Evolutionary conservation across 92 coral and sea anemone genomes (phyloP), one percentile per base, ranked within the genome.

Genomic region (Anthopleura xanthogrammica): DNA sequence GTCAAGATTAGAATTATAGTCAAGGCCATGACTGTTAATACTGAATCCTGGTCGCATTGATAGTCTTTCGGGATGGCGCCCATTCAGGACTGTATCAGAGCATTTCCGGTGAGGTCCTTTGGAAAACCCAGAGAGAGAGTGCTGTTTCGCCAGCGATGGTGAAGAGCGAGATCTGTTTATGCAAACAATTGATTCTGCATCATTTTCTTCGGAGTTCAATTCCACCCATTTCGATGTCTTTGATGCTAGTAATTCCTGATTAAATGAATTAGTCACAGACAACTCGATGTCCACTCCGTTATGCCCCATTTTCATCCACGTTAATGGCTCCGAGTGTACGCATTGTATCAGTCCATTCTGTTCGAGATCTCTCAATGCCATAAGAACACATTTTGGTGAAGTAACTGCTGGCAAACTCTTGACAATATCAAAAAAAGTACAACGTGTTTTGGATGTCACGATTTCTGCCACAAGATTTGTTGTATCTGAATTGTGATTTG

Each of bases 401-500:
- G 83, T 80, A 62, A 80, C 83, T 7, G 83, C 83, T 12, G 74
- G 75, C 36, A 80, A 39, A 42, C 75, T 60, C 22, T 80, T 80
- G 19, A 41, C 36, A 52, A 80, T 65, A 64, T 80, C 83, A 40
- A 13, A 5, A 29, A 64, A 10, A 48, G 75, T 80, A 64, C 75
- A 62, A 20, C 20, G 16, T 40, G 64, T 72, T 41, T 80, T 80
- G 16, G 43, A 9, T 12, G 76, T 64, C 58, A 80, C 6, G 56
- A 80, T 80, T 62, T 42, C 41, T 11, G 65, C 41, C 12, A 80
- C 83, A 23, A 20, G 75, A 19, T 10, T n/a, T 46, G 64, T 66
- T n/a, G 71, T 62, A 19, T 80, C 75, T 41, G 75, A 39, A 80
- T 60, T 29, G 39, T 23, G 70, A 22, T 80, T 72, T 17, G 83